Base-by-base conservation (phyloP, 2,797 vertebrate genomes). In the Vireo griseus region DNA sequence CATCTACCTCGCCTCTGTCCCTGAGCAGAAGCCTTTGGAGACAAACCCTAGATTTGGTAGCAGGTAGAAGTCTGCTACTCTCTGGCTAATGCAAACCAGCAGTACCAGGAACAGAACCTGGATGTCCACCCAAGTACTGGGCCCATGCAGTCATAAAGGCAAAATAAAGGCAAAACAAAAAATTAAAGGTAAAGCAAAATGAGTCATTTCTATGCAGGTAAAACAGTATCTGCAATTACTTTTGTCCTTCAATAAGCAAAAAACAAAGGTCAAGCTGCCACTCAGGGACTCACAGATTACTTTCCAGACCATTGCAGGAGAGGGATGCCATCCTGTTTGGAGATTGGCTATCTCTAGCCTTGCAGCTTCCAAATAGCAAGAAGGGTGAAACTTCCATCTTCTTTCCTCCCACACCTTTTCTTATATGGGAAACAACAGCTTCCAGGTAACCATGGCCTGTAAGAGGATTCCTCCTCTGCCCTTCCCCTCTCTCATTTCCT, bases 81-180 rank as follows among this genome's bases (percentile, higher is more conserved):
- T 31, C 33, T 25, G 8, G 51, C 39, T 73, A 57, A 73, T 6
- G 8, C 40, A 75, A 71, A 58, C n/a, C 26, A 92, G 40, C 4
- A 42, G 57, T 73, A 14, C 13, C 25, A 33, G 14, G 3, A 14
- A 68, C 7, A 69, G 33, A 75, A 71, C 19, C 26, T 57, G 24
- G 31, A 82, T 1, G 2, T 29, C 29, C 11, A 85, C 20, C 19
- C 28, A 71, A 55, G 39, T 29, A 57, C 22, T 0, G 1, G 54
- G 28, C 9, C 45, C 39, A 31, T 5, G 1, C 19, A 83, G 75
- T 37, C 21, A 31, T 16, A 66, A 40, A 62, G 35, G 40, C 51
- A 92, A 90, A 62, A 67, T 16, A 44, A 86, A 68, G 20, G 28
- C 42, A 80, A 77, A 81, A 29, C 19, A 86, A 76, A 68, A 67